Percentiles rank a stretch among this genome's conserved stretches.
phyloP scores from a whole-genome alignment of 2,113 vertebrate species.

The Beaufortia kweichowensis region DNA sequence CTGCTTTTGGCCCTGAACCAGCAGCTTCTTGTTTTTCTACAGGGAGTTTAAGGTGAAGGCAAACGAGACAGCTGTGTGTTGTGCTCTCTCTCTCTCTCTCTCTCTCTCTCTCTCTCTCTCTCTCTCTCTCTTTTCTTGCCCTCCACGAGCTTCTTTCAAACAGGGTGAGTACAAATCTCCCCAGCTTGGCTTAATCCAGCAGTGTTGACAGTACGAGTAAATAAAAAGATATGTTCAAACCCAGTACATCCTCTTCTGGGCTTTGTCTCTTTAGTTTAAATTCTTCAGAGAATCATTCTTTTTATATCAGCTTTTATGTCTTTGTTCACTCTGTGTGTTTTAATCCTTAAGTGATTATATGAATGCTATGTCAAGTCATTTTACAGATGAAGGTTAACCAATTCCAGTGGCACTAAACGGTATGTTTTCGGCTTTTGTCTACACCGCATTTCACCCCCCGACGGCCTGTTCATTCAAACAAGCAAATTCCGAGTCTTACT shows the following conservation, averaged over 20 bases:
- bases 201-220: constrained; percentile 55
- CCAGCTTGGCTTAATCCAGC: constrained; percentile 49
- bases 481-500: no score
- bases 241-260: not conserved
- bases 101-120: constrained; percentile 24
- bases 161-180: constrained; percentile 48
- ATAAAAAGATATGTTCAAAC: constrained; percentile 45
- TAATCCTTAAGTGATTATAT: not conserved
- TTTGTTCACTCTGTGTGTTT: not conserved
- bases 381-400: no score
- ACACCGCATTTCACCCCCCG: no score
- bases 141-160: constrained; percentile 32
- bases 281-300: not conserved
- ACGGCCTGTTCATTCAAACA: no score
- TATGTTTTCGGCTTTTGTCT: no score
- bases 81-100: constrained; percentile 17
- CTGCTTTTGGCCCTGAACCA: constrained; percentile 33
- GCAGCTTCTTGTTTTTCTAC: constrained; percentile 40
- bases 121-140: constrained; percentile 1
- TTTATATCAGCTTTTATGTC: no score
- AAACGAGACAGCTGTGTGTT: constrained; percentile 35
- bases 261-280: constrained; percentile 23
- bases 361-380: not conserved
- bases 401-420: no score
- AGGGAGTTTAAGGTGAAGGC: constrained; percentile 8